Evolutionary conservation across 2,888 invertebrate genomes (phyloP).

Genomic region (Eupithecia dodoneata): DNA sequence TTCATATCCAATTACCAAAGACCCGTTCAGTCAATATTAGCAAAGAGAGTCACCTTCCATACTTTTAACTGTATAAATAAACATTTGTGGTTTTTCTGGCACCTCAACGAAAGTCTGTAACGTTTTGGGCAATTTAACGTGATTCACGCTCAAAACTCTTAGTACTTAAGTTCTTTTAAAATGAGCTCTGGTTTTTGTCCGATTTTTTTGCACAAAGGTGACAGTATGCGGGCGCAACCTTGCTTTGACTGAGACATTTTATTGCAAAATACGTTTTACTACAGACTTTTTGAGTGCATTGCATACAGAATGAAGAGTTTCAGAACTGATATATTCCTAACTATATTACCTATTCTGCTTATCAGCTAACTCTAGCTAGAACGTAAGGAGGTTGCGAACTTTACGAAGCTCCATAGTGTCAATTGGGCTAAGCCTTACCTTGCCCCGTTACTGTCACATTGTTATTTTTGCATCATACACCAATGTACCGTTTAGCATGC

Average conservation of each 20-base stretch:
- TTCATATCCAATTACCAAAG: conserved; percentile 36
- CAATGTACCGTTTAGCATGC: conserved; percentile 1
- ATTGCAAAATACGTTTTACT: conserved; percentile 25
- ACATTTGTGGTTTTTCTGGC: conserved; percentile 41
- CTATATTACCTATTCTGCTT: neutral
- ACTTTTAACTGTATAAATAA: conserved; percentile 38
- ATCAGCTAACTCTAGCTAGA: neutral
- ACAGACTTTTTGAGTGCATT: conserved; percentile 18
- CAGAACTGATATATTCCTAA: no score
- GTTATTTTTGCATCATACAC: neutral
- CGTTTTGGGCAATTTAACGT: conserved; percentile 27
- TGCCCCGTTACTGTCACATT: neutral
- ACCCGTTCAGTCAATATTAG: conserved; percentile 41
- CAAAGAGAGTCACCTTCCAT: conserved; percentile 36
- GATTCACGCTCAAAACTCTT: conserved; percentile 15
- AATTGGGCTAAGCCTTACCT: neutral
- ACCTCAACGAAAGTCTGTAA: conserved; percentile 29
- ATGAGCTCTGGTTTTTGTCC: conserved; percentile 16
- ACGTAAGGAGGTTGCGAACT: neutral
- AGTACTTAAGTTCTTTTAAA: neutral
- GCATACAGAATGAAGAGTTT: neutral
- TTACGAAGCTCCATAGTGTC: neutral
- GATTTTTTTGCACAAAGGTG: conserved; percentile 16
- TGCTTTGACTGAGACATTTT: conserved; percentile 21
- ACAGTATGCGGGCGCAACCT: conserved; percentile 30